Evolutionary conservation across 2,888 invertebrate genomes (phyloP).

Genomic region (Lobophora halterata): DNA sequence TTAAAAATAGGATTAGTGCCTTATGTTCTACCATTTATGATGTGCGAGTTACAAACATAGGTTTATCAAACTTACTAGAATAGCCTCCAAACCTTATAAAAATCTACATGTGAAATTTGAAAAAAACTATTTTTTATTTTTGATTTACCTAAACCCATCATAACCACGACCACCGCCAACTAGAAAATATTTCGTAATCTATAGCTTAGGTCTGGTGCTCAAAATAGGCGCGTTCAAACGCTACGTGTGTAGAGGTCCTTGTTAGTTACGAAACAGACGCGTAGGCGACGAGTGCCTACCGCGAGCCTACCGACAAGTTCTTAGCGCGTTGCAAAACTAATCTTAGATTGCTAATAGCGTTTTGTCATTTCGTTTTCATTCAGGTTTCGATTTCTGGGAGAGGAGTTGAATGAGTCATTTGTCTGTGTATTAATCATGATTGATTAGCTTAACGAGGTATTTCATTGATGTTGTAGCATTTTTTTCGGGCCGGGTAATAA

Average conservation of each 20-base stretch:
- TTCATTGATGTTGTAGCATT: too few species aligned
- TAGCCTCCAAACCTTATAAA: too few species aligned
- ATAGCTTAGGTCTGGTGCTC: neutral
- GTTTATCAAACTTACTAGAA: too few species aligned
- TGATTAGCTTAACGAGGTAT: too few species aligned
- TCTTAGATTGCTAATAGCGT: conserved; percentile 26
- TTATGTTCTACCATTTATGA: too few species aligned
- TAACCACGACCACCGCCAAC: too few species aligned
- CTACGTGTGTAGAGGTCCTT: conserved; percentile 13
- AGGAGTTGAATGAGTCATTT: conserved; percentile 12
- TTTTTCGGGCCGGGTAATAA: too few species aligned
- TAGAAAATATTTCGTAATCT: neutral
- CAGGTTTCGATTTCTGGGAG: conserved; percentile 7
- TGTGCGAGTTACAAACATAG: too few species aligned
- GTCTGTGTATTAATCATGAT: neutral
- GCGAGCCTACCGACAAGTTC: conserved; percentile 25
- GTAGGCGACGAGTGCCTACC: conserved; percentile 29
- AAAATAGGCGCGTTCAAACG: conserved; percentile 4
- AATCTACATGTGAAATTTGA: too few species aligned
- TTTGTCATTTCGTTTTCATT: conserved; percentile 26
- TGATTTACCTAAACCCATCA: too few species aligned
- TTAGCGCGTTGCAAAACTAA: conserved; percentile 29
- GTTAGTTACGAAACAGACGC: conserved; percentile 31
- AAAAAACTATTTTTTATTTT: neutral
- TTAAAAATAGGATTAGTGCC: too few species aligned